These are phyloP conservation scores for Noctilio leporinus DNA, from an alignment of 2,113 vertebrate genomes.

Conservation along the genomic window DNA sequence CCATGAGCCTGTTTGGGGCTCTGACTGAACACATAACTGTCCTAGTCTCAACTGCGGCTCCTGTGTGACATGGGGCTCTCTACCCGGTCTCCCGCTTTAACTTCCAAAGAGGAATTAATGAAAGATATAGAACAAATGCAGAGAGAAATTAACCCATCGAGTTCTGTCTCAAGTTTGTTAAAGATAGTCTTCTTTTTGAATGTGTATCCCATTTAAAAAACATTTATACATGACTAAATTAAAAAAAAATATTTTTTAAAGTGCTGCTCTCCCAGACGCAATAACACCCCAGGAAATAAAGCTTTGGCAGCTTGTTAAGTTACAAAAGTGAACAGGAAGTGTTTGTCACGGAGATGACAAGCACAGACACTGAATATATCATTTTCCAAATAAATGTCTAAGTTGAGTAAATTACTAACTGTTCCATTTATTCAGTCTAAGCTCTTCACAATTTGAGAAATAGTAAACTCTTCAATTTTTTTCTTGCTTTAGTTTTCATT, in stretches of 20 bases:
- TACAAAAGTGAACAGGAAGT: not conserved
- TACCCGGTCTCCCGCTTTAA: not conserved
- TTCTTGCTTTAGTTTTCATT: not conserved
- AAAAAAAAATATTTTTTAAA: not conserved
- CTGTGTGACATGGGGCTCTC: not conserved
- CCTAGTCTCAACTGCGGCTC: not conserved
- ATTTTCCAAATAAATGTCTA: not conserved
- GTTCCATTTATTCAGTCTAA: not conserved
- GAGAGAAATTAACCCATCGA: not conserved
- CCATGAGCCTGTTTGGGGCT: not conserved
- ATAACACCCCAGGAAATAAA: not conserved
- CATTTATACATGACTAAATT: not conserved
- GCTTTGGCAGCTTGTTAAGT: not conserved
- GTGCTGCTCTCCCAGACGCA: not conserved
- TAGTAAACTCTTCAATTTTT: not conserved
- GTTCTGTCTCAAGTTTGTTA: not conserved
- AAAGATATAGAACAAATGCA: not conserved
- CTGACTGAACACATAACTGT: not conserved
- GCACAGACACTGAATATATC: not conserved
- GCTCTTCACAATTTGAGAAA: not conserved
- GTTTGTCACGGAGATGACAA: not conserved
- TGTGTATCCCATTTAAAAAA: not conserved
- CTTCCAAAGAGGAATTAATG: not conserved
- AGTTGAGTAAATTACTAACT: not conserved
- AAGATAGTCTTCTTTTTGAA: not conserved